Conservation (phyloP, 2,797 vertebrate genomes). For the Cirrhinus mrigala region DNA sequence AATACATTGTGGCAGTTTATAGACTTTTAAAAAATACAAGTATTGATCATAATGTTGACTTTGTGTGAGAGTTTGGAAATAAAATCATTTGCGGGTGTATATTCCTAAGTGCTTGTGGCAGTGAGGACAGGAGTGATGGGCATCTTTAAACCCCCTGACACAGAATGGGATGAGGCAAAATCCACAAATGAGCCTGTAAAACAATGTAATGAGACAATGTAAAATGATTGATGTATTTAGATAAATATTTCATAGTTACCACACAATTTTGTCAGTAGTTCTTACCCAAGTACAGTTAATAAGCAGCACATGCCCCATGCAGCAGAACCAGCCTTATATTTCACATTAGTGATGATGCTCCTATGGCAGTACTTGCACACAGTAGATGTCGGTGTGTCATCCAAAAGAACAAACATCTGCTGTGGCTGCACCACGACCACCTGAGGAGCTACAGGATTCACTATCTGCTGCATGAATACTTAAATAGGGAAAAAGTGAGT, state of each 20-base stretch:
- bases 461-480: neutral
- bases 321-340: conserved; percentile 35
- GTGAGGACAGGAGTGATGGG: conserved; percentile 46
- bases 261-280: neutral
- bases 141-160: conserved; percentile 29
- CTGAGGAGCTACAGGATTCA: neutral
- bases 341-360: conserved; percentile 34
- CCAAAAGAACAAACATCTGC: neutral
- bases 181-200: conserved; percentile 51
- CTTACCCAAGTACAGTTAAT: conserved; percentile 40
- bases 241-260: neutral
- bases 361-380: conserved; percentile 22
- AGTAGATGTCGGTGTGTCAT: conserved; percentile 28
- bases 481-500: neutral
- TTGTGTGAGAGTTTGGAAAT: neutral
- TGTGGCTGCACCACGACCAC: neutral
- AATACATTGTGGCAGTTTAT: neutral
- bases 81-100: conserved; percentile 2
- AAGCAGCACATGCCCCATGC: conserved; percentile 44
- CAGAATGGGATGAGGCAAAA: conserved; percentile 50
- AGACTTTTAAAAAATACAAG: neutral
- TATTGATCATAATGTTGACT: conserved; percentile 2
- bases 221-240: neutral
- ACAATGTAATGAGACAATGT: neutral
- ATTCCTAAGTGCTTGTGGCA: conserved; percentile 40